Evolutionary conservation across 2,797 vertebrate genomes (phyloP), one percentile per base, ranked within the genome.

Genomic region (Chromis chromis): DNA sequence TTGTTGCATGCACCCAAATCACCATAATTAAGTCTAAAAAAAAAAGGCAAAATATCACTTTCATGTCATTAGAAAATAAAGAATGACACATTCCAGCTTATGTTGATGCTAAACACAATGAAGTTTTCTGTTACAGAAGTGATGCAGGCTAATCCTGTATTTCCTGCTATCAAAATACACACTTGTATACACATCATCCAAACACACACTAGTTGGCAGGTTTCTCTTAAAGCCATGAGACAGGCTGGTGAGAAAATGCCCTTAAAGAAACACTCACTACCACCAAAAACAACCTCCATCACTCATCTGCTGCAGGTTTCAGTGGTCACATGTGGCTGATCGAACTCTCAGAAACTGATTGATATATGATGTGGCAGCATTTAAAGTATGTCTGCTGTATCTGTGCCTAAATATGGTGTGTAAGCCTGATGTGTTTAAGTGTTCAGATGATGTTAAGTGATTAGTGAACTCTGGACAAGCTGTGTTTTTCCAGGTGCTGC

Each of bases 401-500:
- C 3, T 64, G 22, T 44, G 19, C 8, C 50, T 65, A 4, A 55
- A 36, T 54, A 53, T 10, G n/a, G 12, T 24, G 24, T 65, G 46
- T 70, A 0, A 19, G 9, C 2, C 19, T 22, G 36, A 24, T 55
- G 46, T 58, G 48, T 66, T 53, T 58, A 31, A 27, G 31, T 36
- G 64, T 73, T 70, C 63, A 39, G 52, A 6, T 55, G 14, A 60
- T 61, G 24, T 53, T 63, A 28, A 44, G n/a, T 70, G 50, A 74
- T 82, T 19, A 50, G 70, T 74, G 76, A 78, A 78, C 73, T 68
- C 52, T 67, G 69, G 40, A 16, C 4, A 4, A 54, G 53, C 49
- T 71, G 64, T 57, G 46, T 84, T 74, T 80, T 77, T 81, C 42
- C 70, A 79, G 56, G 60, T 75, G 19, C 33, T 49, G 16, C 5